Percentiles rank a stretch among this genome's conserved stretches.
These are phyloP conservation scores for Lepus americanus DNA, from an alignment of 2,113 vertebrate genomes.

Conservation along the genomic window DNA sequence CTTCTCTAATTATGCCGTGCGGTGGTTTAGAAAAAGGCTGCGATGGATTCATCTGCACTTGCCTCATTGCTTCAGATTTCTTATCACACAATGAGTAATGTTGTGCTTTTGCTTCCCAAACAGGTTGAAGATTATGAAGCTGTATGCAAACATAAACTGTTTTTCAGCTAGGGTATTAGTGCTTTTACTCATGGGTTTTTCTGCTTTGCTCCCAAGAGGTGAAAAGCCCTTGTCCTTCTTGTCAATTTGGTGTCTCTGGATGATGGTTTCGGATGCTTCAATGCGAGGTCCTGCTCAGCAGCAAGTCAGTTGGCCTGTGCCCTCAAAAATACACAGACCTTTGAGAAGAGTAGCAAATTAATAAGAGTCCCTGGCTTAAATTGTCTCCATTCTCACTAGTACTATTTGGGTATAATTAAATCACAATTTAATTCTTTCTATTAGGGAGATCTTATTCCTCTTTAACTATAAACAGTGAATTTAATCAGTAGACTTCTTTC, in stretches of 20 bases:
- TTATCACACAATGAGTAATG: background rate
- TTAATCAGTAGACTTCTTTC: constrained; percentile 32
- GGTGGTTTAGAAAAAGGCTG: background rate
- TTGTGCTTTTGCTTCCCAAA: background rate
- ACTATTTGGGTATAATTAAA: constrained; percentile 35
- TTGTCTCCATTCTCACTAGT: background rate
- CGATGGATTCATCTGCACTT: background rate
- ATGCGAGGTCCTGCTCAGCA: background rate
- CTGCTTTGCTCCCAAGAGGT: background rate
- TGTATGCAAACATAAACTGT: background rate
- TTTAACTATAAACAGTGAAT: constrained; percentile 53
- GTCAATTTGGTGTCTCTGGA: background rate
- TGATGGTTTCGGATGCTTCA: background rate
- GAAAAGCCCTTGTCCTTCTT: background rate
- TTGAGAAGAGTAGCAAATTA: background rate
- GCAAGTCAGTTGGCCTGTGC: background rate
- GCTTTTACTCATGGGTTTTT: background rate
- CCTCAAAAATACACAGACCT: background rate
- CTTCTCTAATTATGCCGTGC: background rate
- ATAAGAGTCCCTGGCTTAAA: background rate
- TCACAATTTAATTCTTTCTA: constrained; percentile 4
- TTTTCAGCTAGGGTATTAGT: background rate
- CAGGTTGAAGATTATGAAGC: background rate
- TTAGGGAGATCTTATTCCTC: constrained; percentile 9
- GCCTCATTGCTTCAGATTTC: background rate